Evolutionary conservation across 2,888 invertebrate species (phyloP), one percentile per base, ranked within the genome.

Genomic region (Diploptera punctata): DNA sequence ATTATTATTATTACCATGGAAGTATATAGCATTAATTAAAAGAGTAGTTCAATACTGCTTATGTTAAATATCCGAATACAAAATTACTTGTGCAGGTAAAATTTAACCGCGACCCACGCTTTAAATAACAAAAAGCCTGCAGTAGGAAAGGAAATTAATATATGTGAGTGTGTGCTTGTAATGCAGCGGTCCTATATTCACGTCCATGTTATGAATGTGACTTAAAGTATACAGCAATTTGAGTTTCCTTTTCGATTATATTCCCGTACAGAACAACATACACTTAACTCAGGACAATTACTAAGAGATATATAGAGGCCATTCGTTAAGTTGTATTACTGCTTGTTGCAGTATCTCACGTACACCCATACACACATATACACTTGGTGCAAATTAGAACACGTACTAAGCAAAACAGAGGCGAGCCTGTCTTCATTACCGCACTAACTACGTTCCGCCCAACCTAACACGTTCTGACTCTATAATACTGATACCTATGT

Each of bases 381-480:
- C 52, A 52, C 16, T 52, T 24, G 21, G 21, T 52, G n/a, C 13
- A 57, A 57, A 57, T 57, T 57, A 57, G 3, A 57, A 2, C 57
- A 57, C 29, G 57, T 57, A 16, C 29, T 10, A 57, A 10, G n/a
- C 29, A 57, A 54, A 60, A 29, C 71, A 69, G 71, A 44, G 57
- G 16, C 18, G 26, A 47, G 71, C 74, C 76, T 70, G 74, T 74
- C 75, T 57, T 57, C 26, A 57, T 57, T 57, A 57, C n/a, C 52
- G 5, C 52, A 13, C 24, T 52, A 52, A 9, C 52, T 16, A 57
- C 3, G 57, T 24, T 24, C 57, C 24, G 21, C 26, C 5, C 26
- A 54, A 54, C 3, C 52, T 52, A 18, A 24, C 49, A 24, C 52
- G 26, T 52, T 18, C 18, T 18, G 49, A 49, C 49, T 49, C 49